Evolutionary conservation across 2,113 vertebrate genomes (phyloP), one percentile per base, ranked within the genome.

Genomic region (Heterotis niloticus): DNA sequence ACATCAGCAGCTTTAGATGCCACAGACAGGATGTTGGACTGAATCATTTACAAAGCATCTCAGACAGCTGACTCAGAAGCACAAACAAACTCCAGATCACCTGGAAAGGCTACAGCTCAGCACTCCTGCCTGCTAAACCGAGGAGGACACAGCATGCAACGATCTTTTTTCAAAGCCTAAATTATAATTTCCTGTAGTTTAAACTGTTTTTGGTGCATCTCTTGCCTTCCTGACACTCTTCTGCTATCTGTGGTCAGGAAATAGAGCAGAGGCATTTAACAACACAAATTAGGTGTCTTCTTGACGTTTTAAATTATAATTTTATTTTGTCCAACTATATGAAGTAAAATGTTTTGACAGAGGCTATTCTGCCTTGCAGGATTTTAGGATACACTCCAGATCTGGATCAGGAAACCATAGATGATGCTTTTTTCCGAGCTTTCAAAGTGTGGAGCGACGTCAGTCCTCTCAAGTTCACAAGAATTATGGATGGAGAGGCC

Each of bases 381-480:
- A 99, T 99, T 86, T 90, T 99, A 56, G 96, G 96, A 52, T 94
- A 98, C 78, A 94, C 91, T 0, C 94, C 93, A 0, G 98, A 99
- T 83, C 90, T 99, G 88, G 98, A 99, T 69, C 93, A 96, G 1
- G 95, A 97, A 81, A 97, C 96, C 0, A 95, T 99, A 66, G 95
- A 98, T 16, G 95, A 98, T 24, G 96, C 98, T 73, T 99, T 99
- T 84, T 95, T 94, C 79, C 94, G 96, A 81, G 97, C 98, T 81
- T 98, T 99, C 89, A 93, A 95, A 92, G 98, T 99, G 17, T 99
- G 98, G 98, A 98, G 96, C 65, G 91, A 96, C 0, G 95, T 99
- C 80, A 99, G 96, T 1, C 98, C 98, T 0, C 93, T 99, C 34
- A 81, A 88, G 20, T 97, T 99, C 85, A 90, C 87, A 28, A 93